Percentiles rank a stretch among this genome's conserved stretches.
These are phyloP conservation scores for Romanogobio albipinnatus DNA, from an alignment of 2,113 vertebrate genomes.

Conservation along the genomic window DNA sequence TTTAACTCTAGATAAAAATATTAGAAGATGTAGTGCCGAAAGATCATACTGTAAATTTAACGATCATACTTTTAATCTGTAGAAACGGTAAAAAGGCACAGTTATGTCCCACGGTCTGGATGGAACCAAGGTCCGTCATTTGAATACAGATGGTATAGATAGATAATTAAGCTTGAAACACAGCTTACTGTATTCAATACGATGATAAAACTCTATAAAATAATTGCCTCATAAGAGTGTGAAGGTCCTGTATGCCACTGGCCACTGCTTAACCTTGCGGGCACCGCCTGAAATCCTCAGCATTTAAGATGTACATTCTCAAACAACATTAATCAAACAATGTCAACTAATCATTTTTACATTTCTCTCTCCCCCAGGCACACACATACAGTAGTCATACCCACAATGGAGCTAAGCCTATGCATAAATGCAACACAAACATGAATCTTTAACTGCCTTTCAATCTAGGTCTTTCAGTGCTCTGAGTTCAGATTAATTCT, in stretches of 20 bases:
- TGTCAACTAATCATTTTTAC: background rate
- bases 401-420: background rate
- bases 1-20: background rate
- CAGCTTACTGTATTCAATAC: background rate
- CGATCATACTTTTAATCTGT: too few relatives aligned
- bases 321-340: background rate
- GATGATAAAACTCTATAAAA: background rate
- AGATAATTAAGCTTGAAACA: background rate
- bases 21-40: too few relatives aligned
- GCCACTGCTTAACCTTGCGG: background rate
- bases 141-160: background rate
- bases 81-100: too few relatives aligned
- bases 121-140: too few relatives aligned
- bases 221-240: background rate
- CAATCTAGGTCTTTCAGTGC: constrained; percentile 1
- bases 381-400: background rate
- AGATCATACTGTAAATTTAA: too few relatives aligned
- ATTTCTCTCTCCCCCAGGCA: background rate
- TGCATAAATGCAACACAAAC: constrained; percentile 30
- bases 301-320: background rate
- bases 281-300: background rate
- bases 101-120: too few relatives aligned
- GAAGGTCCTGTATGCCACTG: background rate
- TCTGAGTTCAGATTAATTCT: constrained; percentile 50
- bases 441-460: constrained; percentile 21